Evolutionary conservation across 2,113 vertebrate genomes (phyloP), one percentile per base, ranked within the genome.

Genomic region (Desmodus rotundus): DNA sequence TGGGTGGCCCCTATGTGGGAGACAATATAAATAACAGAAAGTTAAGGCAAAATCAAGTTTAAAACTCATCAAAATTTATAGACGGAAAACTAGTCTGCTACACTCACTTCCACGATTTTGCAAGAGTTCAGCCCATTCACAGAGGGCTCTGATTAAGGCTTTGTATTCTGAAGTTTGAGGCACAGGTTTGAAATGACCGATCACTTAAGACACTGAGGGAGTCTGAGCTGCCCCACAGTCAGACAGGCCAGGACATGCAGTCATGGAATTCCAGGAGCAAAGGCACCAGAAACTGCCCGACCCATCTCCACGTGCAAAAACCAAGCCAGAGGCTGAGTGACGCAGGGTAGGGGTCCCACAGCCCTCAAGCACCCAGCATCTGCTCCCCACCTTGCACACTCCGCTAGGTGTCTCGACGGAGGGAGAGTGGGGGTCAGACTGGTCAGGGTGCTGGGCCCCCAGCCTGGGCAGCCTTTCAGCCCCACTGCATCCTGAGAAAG

Each of bases 351-450:
- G 24, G 24, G 56, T 6, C n/a, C 47, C 12, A 1, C 10, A 28
- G 58, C 74, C 81, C 17, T 13, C 5, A 0, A 50, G 24, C 4
- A 38, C 16, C 73, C 38, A 7, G 12, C 36, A 26, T 31, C 20
- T 0, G 0, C 26, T 33, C 43, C 33, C 61, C 0, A 0, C 41
- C 36, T 38, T 36, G n/a, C 6, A 5, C 26, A 33, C 13, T 3
- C 26, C 28, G 20, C 24, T 14, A 28, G 2, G 22, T 26, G 58
- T 11, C 56, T 47, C 28, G 14, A 3, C 5, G 22, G 83, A 43
- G 56, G 63, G 17, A 61, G 4, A n/a, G 3, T 0, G 3, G 43
- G 43, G n/a, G 19, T 17, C 47, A 22, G 13, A 67, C 63, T 47
- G 31, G 6, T 41, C 12, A 12, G 63, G 33, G 77, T 4, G 15